Conservation (phyloP, 30 jellyfish, hydroid and myxozoan species). For the Clytia hemisphaerica region DNA sequence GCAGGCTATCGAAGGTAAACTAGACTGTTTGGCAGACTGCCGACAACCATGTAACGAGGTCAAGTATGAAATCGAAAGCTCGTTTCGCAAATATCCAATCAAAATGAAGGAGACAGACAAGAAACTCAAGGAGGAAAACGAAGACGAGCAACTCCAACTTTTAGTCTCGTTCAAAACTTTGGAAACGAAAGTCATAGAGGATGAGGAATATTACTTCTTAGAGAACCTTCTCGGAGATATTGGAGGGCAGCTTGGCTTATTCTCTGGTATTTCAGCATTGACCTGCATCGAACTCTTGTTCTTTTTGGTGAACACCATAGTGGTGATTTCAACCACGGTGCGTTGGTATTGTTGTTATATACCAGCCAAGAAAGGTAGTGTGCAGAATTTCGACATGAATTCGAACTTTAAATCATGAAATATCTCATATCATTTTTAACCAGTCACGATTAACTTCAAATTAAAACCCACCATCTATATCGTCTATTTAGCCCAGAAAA, state of each 20-base stretch:
- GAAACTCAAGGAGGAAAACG: neutral
- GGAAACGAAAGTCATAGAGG: slow-evolving; percentile 7
- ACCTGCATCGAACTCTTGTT: slow-evolving; percentile 4
- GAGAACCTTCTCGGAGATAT: slow-evolving; percentile 20
- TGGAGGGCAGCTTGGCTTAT: slow-evolving; percentile 31
- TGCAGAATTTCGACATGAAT: too few relatives aligned
- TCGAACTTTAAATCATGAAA: too few relatives aligned
- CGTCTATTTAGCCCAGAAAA: too few relatives aligned
- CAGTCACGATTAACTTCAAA: too few relatives aligned
- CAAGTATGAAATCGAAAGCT: neutral
- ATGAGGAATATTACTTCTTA: slow-evolving; percentile 3
- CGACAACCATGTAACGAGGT: neutral
- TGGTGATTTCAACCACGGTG: too few relatives aligned
- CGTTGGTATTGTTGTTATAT: too few relatives aligned
- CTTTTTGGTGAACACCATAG: neutral
- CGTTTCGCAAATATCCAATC: neutral
- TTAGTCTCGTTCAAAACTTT: slow-evolving; percentile 1
- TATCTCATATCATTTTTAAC: too few relatives aligned
- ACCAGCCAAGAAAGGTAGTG: too few relatives aligned
- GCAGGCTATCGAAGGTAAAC: neutral
- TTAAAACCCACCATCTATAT: too few relatives aligned
- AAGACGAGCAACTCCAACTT: neutral
- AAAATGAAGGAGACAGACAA: neutral
- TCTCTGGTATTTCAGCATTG: slow-evolving; percentile 16
- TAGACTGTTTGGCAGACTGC: neutral